phyloP scores from a whole-genome alignment of 1,140 invertebrate genomes.

The Saccostrea cuccullata region DNA sequence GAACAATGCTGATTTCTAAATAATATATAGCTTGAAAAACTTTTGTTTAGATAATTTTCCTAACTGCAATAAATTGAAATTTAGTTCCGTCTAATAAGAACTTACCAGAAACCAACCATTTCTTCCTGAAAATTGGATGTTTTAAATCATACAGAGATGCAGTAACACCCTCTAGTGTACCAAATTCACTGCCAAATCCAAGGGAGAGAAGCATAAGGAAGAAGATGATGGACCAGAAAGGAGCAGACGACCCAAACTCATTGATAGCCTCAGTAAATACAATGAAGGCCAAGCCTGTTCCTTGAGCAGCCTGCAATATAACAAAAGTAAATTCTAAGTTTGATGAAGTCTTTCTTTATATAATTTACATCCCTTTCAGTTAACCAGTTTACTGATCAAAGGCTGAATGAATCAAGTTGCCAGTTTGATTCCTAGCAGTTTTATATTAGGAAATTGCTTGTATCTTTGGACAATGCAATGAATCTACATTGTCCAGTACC shows the following conservation, averaged over 20 bases:
- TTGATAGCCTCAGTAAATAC: slow-evolving; percentile 95
- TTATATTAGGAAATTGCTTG: too few species aligned
- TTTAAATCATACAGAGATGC: slow-evolving; percentile 93
- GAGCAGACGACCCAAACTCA: slow-evolving; percentile 92
- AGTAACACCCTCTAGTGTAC: slow-evolving; percentile 85
- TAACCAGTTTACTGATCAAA: too few species aligned
- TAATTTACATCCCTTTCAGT: too few species aligned
- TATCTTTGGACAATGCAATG: too few species aligned
- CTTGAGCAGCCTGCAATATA: slow-evolving; percentile 77
- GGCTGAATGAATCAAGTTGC: too few species aligned
- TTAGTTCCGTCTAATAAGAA: neutral
- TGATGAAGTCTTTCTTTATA: neutral
- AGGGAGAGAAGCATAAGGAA: slow-evolving; percentile 96
- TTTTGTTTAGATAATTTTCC: neutral
- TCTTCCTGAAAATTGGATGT: slow-evolving; percentile 90
- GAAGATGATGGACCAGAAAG: slow-evolving; percentile 94
- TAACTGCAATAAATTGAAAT: neutral
- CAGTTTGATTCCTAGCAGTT: too few species aligned
- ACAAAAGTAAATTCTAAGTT: neutral
- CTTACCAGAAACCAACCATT: slow-evolving; percentile 86
- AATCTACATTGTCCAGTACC: too few species aligned
- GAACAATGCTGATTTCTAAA: too few species aligned
- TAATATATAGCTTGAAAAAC: slow-evolving; percentile 45
- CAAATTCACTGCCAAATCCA: slow-evolving; percentile 93
- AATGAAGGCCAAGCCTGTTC: slow-evolving; percentile 90